A percentile compares a stretch with the other conserved stretches of the same genome.
Conservation (phyloP, 2,797 vertebrate species). For the Danio albolineatus region DNA sequence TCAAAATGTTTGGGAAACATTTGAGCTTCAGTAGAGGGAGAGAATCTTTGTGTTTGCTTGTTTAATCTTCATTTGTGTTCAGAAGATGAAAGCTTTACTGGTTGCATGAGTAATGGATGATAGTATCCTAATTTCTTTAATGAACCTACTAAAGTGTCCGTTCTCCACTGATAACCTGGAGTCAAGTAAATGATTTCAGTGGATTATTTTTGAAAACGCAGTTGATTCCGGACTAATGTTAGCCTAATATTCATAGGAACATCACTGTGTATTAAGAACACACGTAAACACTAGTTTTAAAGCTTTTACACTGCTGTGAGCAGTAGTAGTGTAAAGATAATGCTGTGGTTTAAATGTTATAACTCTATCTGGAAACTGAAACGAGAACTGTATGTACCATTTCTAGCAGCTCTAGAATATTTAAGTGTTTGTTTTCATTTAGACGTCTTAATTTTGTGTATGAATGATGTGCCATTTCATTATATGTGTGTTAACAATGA, state of each 20-base stretch:
- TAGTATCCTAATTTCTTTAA: too few relatives aligned
- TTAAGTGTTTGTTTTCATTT: conserved; percentile 18
- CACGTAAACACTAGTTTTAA: conserved; percentile 30
- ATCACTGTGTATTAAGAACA: background rate
- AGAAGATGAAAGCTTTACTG: too few relatives aligned
- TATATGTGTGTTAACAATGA: conserved; percentile 60
- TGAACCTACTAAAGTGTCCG: background rate
- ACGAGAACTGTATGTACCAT: conserved; percentile 9
- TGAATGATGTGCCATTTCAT: conserved; percentile 71
- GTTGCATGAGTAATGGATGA: too few relatives aligned
- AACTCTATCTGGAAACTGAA: background rate
- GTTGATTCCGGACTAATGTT: conserved; percentile 9
- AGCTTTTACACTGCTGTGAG: conserved; percentile 21
- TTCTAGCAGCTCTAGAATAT: background rate
- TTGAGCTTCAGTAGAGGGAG: too few relatives aligned
- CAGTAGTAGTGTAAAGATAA: background rate
- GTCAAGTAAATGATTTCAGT: background rate
- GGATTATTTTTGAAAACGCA: conserved; percentile 7
- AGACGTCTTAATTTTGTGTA: conserved; percentile 45
- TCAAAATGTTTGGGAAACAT: too few relatives aligned
- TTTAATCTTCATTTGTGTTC: too few relatives aligned
- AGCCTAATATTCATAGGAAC: background rate
- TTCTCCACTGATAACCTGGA: conserved; percentile 1
- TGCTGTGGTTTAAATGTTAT: background rate
- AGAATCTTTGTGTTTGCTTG: too few relatives aligned